A percentile compares a stretch with the other conserved stretches of the same genome.
phyloP scores from a whole-genome alignment of 2,113 vertebrate species.

The Pygoscelis antarcticus region DNA sequence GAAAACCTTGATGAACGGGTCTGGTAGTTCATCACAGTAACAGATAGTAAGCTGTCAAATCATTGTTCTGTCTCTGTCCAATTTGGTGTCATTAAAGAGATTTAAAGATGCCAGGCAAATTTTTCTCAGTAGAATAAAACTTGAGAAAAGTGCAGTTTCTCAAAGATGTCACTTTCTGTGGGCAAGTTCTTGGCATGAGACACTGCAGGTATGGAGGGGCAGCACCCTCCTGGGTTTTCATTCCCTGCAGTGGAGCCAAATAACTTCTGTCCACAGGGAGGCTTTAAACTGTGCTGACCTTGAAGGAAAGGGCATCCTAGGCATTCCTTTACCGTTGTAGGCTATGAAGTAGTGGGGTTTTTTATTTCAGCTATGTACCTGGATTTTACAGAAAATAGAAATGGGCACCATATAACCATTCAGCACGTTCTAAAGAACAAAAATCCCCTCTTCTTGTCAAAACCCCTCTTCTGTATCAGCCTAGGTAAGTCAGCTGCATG shows the following conservation, averaged over 20 bases:
- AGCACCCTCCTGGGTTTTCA: not conserved
- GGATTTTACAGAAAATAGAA: not conserved
- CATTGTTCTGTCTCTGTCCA: not conserved
- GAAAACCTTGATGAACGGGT: not conserved
- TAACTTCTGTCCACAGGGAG: not conserved
- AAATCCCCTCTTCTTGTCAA: not conserved
- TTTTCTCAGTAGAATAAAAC: not conserved
- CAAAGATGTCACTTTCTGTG: not conserved
- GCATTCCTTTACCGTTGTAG: not conserved
- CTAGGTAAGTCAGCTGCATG: not conserved
- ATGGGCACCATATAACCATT: not conserved
- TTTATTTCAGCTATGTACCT: not conserved
- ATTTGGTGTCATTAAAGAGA: not conserved
- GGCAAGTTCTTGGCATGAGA: not conserved
- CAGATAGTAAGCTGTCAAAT: not conserved
- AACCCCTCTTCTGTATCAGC: not conserved
- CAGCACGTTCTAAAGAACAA: not conserved
- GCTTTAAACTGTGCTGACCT: not conserved
- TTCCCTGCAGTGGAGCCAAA: not conserved
- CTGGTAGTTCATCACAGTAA: not conserved
- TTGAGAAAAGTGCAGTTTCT: not conserved
- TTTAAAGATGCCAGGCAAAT: not conserved
- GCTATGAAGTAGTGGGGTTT: not conserved
- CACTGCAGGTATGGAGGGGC: not conserved
- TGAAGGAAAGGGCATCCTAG: not conserved